Base-by-base conservation (phyloP, 2,888 invertebrate genomes). In the Drosophila barbarae region DNA sequence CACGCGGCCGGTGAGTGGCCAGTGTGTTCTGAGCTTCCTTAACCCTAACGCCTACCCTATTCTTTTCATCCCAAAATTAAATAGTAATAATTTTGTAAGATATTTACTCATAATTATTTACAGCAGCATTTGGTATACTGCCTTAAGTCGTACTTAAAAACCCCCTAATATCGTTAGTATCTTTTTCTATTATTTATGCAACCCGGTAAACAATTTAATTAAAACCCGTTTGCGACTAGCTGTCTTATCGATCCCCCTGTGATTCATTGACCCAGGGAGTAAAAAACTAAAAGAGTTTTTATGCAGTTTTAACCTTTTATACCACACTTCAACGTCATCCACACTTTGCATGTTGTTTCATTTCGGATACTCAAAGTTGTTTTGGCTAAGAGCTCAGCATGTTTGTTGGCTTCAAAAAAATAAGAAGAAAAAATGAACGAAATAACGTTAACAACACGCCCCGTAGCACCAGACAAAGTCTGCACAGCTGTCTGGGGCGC, bases 401-500 rank as follows among this genome's bases (percentile, higher is more conserved):
- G 82, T 81, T 78, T 81, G 72, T 61, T 63, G 4, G 18, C 46
- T 5, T 5, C 5, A 10, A n/a, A 28, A 46, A 30, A 32, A 52
- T 70, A 34, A 36, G 9, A 6, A 12, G 30, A 64, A 64, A 63
- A 65, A 26, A 39, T 15, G 18, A 49, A 41, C 52, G 47, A 50
- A 59, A 54, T 65, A 65, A 47, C 54, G 65, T 38, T 32, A 54
- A 59, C 53, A 75, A 77, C 77, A 77, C 77, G 78, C 77, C 76
- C 77, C 81, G 66, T 71, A 67, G 81, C 81, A 77, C 57, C 66
- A 81, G 81, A 77, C 77, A 80, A 52, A 76, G 77, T 84, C 80
- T 84, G 72, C 71, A 69, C 84, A 82, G 80, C 76, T 82, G 80
- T 84, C 84, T 81, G 80, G 79, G 77, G 73, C 56, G 30, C 68